These are phyloP conservation scores for Tenthredo notha DNA, from an alignment of 2,888 invertebrate genomes.

Conservation along the genomic window DNA sequence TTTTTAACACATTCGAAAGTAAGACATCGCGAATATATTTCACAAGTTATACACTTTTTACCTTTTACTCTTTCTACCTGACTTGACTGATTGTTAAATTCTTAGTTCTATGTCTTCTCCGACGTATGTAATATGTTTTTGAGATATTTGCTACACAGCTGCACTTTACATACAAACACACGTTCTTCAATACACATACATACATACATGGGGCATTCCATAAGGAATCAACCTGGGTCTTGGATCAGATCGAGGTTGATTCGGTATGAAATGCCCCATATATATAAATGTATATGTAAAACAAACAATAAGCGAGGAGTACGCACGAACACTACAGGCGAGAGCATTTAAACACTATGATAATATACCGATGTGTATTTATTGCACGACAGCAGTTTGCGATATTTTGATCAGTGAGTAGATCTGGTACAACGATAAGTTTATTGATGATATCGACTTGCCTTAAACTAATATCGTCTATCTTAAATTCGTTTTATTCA, in stretches of 20 bases:
- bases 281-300: conserved; percentile 13
- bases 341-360: conserved; percentile 24
- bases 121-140: not conserved
- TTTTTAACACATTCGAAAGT: not conserved
- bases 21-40: not conserved
- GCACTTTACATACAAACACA: conserved; percentile 44
- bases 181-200: not conserved
- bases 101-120: not conserved
- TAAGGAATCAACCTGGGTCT: too few species aligned
- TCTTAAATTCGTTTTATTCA: not conserved
- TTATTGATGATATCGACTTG: conserved; percentile 9
- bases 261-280: too few species aligned
- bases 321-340: conserved; percentile 38
- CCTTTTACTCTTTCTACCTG: not conserved
- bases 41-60: not conserved
- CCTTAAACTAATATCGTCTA: not conserved
- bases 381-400: not conserved
- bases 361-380: not conserved
- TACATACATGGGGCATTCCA: not conserved
- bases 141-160: conserved; percentile 23
- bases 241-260: too few species aligned
- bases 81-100: not conserved
- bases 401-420: not conserved
- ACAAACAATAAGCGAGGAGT: conserved; percentile 14
- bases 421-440: not conserved